Base-by-base conservation (phyloP, 30 jellyfish, hydroid and myxozoan genomes). In the Pseudorhiza aurosa region DNA sequence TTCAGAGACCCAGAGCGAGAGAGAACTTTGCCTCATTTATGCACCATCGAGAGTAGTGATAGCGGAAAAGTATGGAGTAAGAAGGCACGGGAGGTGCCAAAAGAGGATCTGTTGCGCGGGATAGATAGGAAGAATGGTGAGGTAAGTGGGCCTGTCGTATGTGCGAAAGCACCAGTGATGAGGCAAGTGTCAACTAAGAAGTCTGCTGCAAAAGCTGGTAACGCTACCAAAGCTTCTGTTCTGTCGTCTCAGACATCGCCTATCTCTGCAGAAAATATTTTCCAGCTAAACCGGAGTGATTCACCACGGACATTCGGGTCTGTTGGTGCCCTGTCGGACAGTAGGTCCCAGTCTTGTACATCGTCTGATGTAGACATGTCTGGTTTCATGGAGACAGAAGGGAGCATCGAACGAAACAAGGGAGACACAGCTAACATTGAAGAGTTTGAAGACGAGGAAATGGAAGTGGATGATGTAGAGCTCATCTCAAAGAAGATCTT, bases 391-490 rank as follows among this genome's bases (percentile, higher is more conserved):
- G 79, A 76, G 1, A 36, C 40, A 8, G 58, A 57, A 22, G 17
- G 56, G 12, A 36, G 21, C 42, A 26, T 14, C 25, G 77, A 33
- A 15, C 53, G 14, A 15, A 3, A 6, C 0, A 53, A 56, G 17
- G 64, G 36, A 14, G 18, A 1, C 28, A 12, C 4, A 43, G 19
- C 14, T 15, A n/a, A 33, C 2, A 10, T 9, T 19, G 53, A 12
- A 42, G 70, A 45, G 31, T 3, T 2, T 15, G 50, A 28, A 1
- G 80, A 60, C 1, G 83, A 72, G 40, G 94, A 65, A 1, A 88
- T 88, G 97, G 97, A 88, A 43, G 55, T 88, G 27, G 97, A 88
- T 37, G 95, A 88, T 45, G 91, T 79, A 25, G 86, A 42, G 46
- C 51, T 69, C 57, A 71, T 80, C 78, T 30, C 76, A 28, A 50